A percentile compares a stretch with the other conserved stretches of the same genome.
Conservation (phyloP, 2,797 vertebrate genomes). For the Kryptopterus vitreolus region DNA sequence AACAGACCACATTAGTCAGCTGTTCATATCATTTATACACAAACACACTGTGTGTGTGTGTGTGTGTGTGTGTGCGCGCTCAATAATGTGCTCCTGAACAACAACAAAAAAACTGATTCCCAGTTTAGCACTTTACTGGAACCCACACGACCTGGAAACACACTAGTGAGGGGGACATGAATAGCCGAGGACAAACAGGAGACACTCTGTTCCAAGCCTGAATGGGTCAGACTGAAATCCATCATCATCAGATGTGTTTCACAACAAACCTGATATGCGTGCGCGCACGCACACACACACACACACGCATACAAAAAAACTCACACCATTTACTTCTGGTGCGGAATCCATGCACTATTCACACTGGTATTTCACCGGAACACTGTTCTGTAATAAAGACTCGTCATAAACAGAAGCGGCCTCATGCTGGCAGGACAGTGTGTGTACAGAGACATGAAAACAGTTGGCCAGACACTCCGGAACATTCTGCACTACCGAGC, state of each 20-base stretch:
- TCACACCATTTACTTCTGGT: too few species aligned
- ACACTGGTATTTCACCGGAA: not conserved
- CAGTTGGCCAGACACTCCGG: constrained; percentile 27
- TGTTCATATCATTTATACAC: too few species aligned
- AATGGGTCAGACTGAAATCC: not conserved
- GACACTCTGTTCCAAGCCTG: constrained; percentile 12
- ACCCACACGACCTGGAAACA: not conserved
- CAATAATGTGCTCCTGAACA: not conserved
- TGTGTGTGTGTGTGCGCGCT: too few species aligned
- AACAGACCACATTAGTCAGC: too few species aligned
- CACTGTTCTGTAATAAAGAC: not conserved
- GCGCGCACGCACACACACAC: too few species aligned
- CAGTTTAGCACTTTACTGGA: not conserved
- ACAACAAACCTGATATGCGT: not conserved
- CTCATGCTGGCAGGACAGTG: not conserved
- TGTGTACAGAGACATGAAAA: constrained; percentile 29
- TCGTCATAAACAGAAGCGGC: not conserved
- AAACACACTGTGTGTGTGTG: too few species aligned
- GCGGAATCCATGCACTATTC: too few species aligned
- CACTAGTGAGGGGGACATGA: not conserved
- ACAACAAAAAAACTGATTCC: not conserved
- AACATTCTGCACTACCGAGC: constrained; percentile 30
- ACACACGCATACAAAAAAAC: not conserved
- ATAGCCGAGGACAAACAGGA: not conserved
- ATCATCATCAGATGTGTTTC: constrained; percentile 8